Percentiles rank a stretch among this genome's conserved stretches.
Conservation (phyloP, 2,888 invertebrate species). For the Lepidocyrtoides sp. region DNA sequence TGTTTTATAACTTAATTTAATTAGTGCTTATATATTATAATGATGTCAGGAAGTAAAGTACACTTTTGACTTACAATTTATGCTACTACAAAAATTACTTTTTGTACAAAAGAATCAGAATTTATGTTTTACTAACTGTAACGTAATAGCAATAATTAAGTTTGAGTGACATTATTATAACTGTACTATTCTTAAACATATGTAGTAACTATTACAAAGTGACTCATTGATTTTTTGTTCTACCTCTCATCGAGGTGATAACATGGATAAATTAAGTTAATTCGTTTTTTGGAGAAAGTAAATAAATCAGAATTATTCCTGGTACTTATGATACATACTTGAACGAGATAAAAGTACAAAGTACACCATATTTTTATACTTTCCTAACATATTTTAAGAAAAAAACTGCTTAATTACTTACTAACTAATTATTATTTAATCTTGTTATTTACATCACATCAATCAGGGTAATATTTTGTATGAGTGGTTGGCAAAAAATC, state of each 20-base stretch:
- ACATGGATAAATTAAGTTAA: neutral
- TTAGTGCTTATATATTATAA: neutral
- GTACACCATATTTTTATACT: neutral
- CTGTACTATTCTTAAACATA: neutral
- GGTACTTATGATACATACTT: neutral
- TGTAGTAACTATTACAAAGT: conserved; percentile 9
- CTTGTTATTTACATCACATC: conserved; percentile 83
- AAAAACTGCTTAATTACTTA: neutral
- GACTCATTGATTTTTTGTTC: conserved; percentile 2
- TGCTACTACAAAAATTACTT: conserved; percentile 3
- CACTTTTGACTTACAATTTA: neutral
- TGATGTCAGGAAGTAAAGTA: neutral
- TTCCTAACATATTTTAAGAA: neutral
- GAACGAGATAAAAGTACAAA: neutral
- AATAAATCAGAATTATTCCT: neutral
- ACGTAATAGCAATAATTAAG: neutral
- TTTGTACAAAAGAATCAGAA: conserved; percentile 34
- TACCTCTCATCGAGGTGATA: neutral
- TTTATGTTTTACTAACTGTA: neutral
- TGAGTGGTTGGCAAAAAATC: neutral
- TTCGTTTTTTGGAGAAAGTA: conserved; percentile 29
- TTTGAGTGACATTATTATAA: neutral
- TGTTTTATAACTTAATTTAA: neutral
- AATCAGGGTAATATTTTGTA: conserved; percentile 53
- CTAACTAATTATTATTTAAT: neutral